These are phyloP conservation scores for Mastomys natalensis DNA, from an alignment of 2,113 vertebrate species.

Conservation along the genomic window DNA sequence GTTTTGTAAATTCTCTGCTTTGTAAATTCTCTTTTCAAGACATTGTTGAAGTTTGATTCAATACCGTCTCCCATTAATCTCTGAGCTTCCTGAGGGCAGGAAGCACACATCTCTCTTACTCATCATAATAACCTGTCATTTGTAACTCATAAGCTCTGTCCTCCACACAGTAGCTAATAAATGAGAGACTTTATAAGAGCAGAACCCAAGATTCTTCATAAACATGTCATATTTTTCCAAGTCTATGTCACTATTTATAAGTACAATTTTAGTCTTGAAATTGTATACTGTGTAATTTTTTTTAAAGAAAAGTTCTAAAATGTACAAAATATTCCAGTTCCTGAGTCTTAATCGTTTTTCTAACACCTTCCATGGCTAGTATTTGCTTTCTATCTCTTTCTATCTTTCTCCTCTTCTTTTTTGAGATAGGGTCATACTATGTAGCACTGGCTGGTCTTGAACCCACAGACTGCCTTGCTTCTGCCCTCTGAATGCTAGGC, in stretches of 20 bases:
- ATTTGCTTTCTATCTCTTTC: not conserved
- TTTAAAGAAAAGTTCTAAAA: not conserved
- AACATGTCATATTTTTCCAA: not conserved
- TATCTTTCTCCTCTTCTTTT: not conserved
- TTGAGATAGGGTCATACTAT: not conserved
- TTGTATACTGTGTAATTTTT: not conserved
- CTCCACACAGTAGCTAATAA: not conserved
- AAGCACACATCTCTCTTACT: not conserved
- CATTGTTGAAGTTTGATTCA: not conserved
- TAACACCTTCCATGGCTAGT: not conserved
- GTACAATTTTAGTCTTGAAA: slow-evolving; percentile 16
- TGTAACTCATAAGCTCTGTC: not conserved
- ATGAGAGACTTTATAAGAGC: not conserved
- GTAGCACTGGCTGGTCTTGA: not conserved
- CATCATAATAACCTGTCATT: not conserved
- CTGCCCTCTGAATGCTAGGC: not conserved
- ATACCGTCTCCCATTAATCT: not conserved
- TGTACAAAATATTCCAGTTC: not conserved
- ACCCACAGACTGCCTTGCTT: not conserved
- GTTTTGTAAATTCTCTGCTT: not conserved
- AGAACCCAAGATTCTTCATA: not conserved
- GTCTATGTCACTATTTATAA: not conserved
- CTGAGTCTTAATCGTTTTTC: not conserved
- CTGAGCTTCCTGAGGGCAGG: not conserved
- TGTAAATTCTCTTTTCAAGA: not conserved